A percentile compares a stretch with the other conserved stretches of the same genome.
These are phyloP conservation scores for Drosophila maculinotata DNA, from an alignment of 2,888 invertebrate species.

Conservation along the genomic window DNA sequence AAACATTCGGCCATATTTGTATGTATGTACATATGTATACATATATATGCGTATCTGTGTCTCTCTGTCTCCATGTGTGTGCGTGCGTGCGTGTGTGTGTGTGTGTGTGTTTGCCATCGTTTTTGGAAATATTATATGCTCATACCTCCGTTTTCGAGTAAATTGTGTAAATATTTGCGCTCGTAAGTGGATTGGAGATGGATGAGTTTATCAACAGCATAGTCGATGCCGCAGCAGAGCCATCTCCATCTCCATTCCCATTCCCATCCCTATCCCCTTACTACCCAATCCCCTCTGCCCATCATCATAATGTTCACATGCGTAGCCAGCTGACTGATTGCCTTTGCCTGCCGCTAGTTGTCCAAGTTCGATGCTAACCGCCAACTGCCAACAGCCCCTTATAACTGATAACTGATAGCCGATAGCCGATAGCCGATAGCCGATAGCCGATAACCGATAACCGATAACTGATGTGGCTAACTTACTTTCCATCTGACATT, in stretches of 20 bases:
- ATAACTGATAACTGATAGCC: too few species aligned
- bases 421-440: too few species aligned
- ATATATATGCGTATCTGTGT: conserved; percentile 32
- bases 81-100: conserved; percentile 27
- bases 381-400: too few species aligned
- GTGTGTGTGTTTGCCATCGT: conserved; percentile 77
- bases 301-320: conserved; percentile 52
- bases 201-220: conserved; percentile 83
- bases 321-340: conserved; percentile 69
- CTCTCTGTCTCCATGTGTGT: conserved; percentile 11
- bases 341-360: conserved; percentile 52
- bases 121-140: conserved; percentile 83
- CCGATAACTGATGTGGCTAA: conserved; percentile 18
- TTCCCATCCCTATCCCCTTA: neutral
- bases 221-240: conserved; percentile 58
- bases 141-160: conserved; percentile 81
- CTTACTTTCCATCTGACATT: neutral
- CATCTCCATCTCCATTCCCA: conserved; percentile 43
- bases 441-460: too few species aligned
- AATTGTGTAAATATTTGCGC: conserved; percentile 83
- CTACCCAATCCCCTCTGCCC: conserved; percentile 1
- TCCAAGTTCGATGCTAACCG: too few species aligned
- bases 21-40: conserved; percentile 19
- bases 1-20: conserved; percentile 62
- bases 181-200: conserved; percentile 84